Conservation (phyloP, 2,113 vertebrate genomes). For the Ciconia stormi region DNA sequence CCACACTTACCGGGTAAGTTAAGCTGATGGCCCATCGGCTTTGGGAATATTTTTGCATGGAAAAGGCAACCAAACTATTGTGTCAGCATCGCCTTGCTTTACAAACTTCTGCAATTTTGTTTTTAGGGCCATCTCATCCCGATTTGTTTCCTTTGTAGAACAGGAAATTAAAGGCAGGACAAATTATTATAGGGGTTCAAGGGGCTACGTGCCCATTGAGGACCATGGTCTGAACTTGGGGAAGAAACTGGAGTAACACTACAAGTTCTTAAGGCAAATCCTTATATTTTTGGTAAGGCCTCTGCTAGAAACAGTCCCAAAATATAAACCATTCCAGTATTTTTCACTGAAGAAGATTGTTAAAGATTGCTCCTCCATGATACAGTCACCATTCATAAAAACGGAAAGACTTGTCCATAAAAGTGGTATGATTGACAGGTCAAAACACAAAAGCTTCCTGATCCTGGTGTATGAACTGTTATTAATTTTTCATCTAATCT, state of each 20-base stretch:
- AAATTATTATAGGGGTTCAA: neutral
- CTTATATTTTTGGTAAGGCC: neutral
- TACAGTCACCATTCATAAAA: neutral
- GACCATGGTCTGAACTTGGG: neutral
- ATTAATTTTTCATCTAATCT: constrained; percentile 54
- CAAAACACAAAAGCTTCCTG: constrained; percentile 35
- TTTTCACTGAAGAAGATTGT: neutral
- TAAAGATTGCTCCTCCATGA: neutral
- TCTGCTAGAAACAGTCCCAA: neutral
- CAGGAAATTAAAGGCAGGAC: neutral
- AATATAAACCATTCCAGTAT: neutral
- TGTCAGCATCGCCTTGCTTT: neutral
- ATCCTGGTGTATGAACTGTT: neutral
- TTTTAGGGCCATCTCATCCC: neutral
- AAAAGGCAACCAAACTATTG: neutral
- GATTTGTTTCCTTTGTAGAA: neutral
- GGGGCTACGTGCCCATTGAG: neutral
- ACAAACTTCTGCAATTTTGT: neutral
- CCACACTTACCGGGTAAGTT: neutral
- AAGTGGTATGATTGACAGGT: neutral
- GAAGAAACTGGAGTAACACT: neutral
- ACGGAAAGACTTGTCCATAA: neutral
- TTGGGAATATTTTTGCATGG: neutral
- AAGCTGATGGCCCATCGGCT: neutral
- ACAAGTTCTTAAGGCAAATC: neutral